Conservation (phyloP, 2,888 invertebrate genomes). For the Heliothis peltigera region DNA sequence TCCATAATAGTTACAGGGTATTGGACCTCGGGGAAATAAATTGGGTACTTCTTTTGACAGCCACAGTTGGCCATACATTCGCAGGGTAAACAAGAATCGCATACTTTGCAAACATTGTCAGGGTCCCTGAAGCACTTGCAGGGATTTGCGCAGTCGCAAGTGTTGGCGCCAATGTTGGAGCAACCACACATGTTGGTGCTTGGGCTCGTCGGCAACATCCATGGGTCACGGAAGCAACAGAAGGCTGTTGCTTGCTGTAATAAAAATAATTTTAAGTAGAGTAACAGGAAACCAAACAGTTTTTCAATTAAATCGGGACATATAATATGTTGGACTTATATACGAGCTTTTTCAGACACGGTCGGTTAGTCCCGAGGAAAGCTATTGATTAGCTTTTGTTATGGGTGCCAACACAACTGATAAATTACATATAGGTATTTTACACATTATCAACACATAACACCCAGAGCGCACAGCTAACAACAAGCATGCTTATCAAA, state of each 20-base stretch:
- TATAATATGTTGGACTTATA: no score
- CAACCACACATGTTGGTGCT: conserved; percentile 56
- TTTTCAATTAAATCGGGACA: no score
- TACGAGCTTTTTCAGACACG: no score
- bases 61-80: conserved; percentile 43
- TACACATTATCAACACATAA: no score
- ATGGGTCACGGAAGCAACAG: conserved; percentile 67
- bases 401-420: no score
- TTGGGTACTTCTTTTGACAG: conserved; percentile 43
- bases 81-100: conserved; percentile 57
- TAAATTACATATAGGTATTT: no score
- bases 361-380: no score
- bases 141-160: conserved; percentile 30
- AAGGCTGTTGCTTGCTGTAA: conserved; percentile 65
- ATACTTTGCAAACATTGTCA: conserved; percentile 58
- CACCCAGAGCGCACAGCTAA: no score
- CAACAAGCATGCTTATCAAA: no score
- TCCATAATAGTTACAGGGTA: conserved; percentile 72
- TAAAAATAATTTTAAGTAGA: not conserved
- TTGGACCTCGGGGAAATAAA: conserved; percentile 78
- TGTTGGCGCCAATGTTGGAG: conserved; percentile 42
- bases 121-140: conserved; percentile 65
- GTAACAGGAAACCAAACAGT: not conserved
- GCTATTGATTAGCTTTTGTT: no score
- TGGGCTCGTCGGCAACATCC: conserved; percentile 52